phyloP scores from a whole-genome alignment of 2,113 vertebrate species.

The Casuarius casuarius region DNA sequence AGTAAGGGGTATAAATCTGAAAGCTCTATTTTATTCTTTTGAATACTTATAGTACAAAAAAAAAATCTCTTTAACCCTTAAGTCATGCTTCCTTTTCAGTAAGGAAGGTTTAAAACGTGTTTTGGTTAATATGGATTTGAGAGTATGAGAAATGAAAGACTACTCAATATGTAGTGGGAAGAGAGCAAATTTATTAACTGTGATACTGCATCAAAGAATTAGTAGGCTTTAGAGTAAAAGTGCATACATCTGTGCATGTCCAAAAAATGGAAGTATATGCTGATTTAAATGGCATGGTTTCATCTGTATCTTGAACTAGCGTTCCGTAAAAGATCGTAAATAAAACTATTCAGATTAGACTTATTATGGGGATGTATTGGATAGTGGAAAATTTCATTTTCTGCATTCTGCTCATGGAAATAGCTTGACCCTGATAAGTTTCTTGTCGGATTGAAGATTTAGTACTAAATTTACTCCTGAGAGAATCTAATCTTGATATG shows the following conservation, averaged over 20 bases:
- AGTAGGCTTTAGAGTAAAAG: not conserved
- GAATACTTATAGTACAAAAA: not conserved
- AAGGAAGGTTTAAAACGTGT: not conserved
- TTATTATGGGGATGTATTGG: not conserved
- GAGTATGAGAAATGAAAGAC: not conserved
- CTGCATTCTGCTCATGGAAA: not conserved
- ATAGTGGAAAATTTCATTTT: not conserved
- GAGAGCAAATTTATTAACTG: not conserved
- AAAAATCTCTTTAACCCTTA: not conserved
- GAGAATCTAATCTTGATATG: not conserved
- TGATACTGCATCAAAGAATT: not conserved
- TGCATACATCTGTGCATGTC: accelerated
- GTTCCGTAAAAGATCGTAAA: not conserved
- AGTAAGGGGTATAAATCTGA: not conserved
- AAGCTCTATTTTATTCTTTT: not conserved
- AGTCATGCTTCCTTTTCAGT: not conserved
- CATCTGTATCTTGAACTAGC: not conserved
- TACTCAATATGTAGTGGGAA: not conserved
- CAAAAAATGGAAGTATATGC: not conserved
- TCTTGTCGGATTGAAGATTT: not conserved
- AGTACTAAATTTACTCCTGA: not conserved
- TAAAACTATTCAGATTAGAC: not conserved
- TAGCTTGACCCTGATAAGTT: not conserved
- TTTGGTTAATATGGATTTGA: not conserved
- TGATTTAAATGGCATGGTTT: not conserved